These are phyloP conservation scores for Ostrea denselamellosa DNA, from an alignment of 1,140 invertebrate species.

Conservation along the genomic window DNA sequence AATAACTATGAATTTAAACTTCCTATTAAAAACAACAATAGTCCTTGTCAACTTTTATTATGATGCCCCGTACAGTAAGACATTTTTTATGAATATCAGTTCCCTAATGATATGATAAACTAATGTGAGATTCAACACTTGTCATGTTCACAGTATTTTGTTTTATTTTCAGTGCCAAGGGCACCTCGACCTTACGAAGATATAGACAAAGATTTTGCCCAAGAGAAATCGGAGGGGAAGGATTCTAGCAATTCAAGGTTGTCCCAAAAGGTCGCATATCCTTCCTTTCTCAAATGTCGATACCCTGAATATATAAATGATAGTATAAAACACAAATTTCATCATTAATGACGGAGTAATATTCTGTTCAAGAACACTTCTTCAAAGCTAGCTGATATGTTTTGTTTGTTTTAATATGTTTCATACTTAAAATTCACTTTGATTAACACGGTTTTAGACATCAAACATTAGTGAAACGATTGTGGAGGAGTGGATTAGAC, in stretches of 20 bases:
- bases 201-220: conserved; percentile 12
- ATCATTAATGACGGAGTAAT: background rate
- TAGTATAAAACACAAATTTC: background rate
- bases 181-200: background rate
- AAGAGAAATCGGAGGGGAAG: background rate
- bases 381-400: background rate
- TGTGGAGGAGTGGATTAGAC: too few species aligned
- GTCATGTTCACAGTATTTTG: background rate
- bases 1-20: too few species aligned
- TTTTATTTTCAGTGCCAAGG: background rate
- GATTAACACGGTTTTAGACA: too few species aligned
- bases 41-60: too few species aligned
- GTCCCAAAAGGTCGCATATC: conserved; percentile 29
- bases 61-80: too few species aligned
- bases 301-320: background rate
- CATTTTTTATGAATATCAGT: too few species aligned
- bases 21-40: too few species aligned
- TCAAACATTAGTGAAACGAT: too few species aligned
- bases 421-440: too few species aligned
- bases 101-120: too few species aligned
- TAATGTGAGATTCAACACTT: too few species aligned
- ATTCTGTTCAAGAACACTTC: background rate
- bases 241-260: conserved; percentile 27
- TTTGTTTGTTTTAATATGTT: background rate
- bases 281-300: conserved; percentile 3